These are phyloP conservation scores for Opisthograptis luteolata DNA, from an alignment of 2,888 invertebrate species.

Conservation along the genomic window DNA sequence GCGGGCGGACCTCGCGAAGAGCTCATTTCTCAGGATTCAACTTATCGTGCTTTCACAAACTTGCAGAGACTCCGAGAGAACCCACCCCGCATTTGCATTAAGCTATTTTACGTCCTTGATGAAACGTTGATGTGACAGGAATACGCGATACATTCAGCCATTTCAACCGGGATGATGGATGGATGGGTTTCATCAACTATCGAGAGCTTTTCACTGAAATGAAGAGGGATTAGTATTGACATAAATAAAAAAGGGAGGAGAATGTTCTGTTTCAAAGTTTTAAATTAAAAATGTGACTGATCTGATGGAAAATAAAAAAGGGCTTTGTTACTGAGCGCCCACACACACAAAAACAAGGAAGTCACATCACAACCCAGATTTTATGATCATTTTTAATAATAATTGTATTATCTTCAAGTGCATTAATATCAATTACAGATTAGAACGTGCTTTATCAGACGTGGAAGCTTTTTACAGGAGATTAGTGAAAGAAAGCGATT, in stretches of 20 bases:
- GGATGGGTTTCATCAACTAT: slow-evolving; percentile 31
- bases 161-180: slow-evolving; percentile 42
- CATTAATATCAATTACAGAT: no score
- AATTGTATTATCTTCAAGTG: no score
- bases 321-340: no score
- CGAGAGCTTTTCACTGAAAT: slow-evolving; percentile 21
- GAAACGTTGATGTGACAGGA: slow-evolving; percentile 41
- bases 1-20: slow-evolving; percentile 33
- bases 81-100: slow-evolving; percentile 51
- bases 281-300: no score
- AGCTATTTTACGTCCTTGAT: slow-evolving; percentile 39
- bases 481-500: slow-evolving; percentile 25
- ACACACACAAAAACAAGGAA: no score
- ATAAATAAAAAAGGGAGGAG: background rate
- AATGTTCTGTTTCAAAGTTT: no score
- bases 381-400: no score
- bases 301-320: no score
- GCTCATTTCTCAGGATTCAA: slow-evolving; percentile 63
- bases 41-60: slow-evolving; percentile 59
- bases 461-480: background rate
- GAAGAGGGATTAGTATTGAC: slow-evolving; percentile 15
- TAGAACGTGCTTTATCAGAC: background rate
- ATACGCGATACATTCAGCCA: slow-evolving; percentile 37
- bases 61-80: slow-evolving; percentile 40
- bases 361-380: no score